These are phyloP conservation scores for Cecropterus lyciades DNA, from an alignment of 1,140 invertebrate genomes.

Conservation along the genomic window DNA sequence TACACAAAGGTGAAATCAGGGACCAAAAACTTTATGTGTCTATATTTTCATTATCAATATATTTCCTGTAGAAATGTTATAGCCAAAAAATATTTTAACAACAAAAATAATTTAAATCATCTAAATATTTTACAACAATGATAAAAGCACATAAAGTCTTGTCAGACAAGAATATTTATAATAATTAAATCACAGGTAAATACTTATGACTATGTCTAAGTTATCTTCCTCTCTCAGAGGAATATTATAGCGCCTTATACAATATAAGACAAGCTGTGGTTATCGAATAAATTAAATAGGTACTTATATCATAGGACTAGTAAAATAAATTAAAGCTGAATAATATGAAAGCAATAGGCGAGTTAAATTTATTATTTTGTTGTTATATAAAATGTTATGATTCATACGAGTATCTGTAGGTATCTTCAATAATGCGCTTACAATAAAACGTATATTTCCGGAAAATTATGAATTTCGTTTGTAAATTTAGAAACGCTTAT, in stretches of 20 bases:
- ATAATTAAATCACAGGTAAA: constrained; percentile 80
- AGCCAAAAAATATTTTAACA: constrained; percentile 33
- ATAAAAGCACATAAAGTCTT: constrained; percentile 58
- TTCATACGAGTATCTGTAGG: background rate
- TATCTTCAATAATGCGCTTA: constrained; percentile 10
- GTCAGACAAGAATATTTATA: constrained; percentile 71
- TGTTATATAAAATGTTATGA: constrained; percentile 1
- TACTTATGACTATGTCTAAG: constrained; percentile 68
- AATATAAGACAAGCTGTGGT: constrained; percentile 20
- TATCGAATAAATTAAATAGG: constrained; percentile 8
- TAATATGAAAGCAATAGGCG: constrained; percentile 9
- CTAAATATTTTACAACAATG: constrained; percentile 45
- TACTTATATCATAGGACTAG: constrained; percentile 16
- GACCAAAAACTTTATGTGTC: background rate
- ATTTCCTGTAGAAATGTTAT: constrained; percentile 9
- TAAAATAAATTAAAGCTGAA: constrained; percentile 7
- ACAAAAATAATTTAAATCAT: constrained; percentile 42
- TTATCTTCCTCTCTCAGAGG: constrained; percentile 48
- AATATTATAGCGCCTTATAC: constrained; percentile 42
- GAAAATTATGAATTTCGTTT: constrained; percentile 23
- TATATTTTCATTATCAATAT: background rate
- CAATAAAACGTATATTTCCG: constrained; percentile 8
- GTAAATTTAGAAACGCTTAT: constrained; percentile 33
- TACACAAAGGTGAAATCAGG: background rate
- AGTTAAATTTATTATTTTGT: constrained; percentile 12